Percentiles rank a stretch among this genome's conserved stretches.
These are phyloP conservation scores for Anastrepha obliqua DNA, from an alignment of 1,140 invertebrate species.

Conservation along the genomic window DNA sequence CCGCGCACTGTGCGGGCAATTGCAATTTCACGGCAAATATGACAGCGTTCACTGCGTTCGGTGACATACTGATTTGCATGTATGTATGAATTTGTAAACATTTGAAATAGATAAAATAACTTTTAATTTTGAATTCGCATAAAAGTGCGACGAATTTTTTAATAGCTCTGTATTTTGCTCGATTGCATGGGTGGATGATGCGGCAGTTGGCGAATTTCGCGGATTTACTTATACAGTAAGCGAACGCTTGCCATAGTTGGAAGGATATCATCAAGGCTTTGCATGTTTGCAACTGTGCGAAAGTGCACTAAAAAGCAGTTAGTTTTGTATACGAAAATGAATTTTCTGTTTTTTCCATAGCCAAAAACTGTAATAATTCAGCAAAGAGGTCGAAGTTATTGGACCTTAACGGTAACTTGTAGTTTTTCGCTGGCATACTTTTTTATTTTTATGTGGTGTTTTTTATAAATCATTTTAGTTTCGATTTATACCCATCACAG, in stretches of 20 bases:
- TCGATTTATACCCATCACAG: conserved; percentile 15
- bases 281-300: background rate
- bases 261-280: background rate
- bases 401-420: background rate
- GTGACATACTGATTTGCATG: background rate
- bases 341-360: background rate
- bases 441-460: background rate
- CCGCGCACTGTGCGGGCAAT: background rate
- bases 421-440: background rate
- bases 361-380: conserved; percentile 20
- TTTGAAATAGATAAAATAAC: conserved; percentile 15
- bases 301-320: background rate
- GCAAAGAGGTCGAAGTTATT: background rate
- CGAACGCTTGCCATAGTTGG: background rate
- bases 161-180: background rate
- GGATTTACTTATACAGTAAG: background rate
- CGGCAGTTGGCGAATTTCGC: background rate
- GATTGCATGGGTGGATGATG: background rate
- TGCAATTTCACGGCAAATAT: conserved; percentile 27
- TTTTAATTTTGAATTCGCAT: conserved; percentile 34
- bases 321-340: background rate
- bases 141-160: conserved; percentile 14
- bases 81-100: background rate
- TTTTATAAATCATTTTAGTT: conserved; percentile 14
- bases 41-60: background rate